These are phyloP conservation scores for Misgurnus anguillicaudatus DNA, from an alignment of 2,113 vertebrate genomes.

Conservation along the genomic window DNA sequence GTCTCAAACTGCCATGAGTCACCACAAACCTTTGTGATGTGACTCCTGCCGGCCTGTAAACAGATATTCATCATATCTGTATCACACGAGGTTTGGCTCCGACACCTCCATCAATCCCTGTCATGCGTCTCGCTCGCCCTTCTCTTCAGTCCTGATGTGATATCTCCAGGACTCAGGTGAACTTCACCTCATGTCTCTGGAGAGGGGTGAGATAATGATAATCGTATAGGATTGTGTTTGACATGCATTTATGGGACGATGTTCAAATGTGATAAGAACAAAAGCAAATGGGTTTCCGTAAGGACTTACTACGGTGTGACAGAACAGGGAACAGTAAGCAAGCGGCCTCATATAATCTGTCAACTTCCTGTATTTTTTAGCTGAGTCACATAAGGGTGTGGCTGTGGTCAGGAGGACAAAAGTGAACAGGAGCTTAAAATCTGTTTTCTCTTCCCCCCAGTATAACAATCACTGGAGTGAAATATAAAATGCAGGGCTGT, in stretches of 20 bases:
- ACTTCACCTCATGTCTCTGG: slow-evolving; percentile 17
- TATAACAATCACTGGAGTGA: too few species aligned
- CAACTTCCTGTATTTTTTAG: slow-evolving; percentile 53
- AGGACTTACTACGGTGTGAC: not conserved
- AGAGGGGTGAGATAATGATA: slow-evolving; percentile 27
- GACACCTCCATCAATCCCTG: slow-evolving; percentile 49
- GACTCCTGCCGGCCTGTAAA: slow-evolving; percentile 45
- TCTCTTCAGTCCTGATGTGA: not conserved
- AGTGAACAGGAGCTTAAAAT: not conserved
- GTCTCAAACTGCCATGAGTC: slow-evolving; percentile 53
- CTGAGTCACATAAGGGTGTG: slow-evolving; percentile 36
- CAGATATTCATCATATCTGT: slow-evolving; percentile 54
- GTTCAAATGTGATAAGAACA: slow-evolving; percentile 17
- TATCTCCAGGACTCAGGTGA: not conserved
- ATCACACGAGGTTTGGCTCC: slow-evolving; percentile 50
- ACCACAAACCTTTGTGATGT: slow-evolving; percentile 45
- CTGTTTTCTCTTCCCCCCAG: not conserved
- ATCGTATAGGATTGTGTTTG: slow-evolving; percentile 8
- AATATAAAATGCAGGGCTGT: too few species aligned
- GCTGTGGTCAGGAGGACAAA: slow-evolving; percentile 18
- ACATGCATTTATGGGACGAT: slow-evolving; percentile 12
- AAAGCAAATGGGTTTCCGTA: not conserved
- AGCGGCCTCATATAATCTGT: not conserved
- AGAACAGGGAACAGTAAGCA: not conserved
- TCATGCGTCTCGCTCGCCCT: not conserved